These are phyloP conservation scores for Polypedilum pembai DNA, from an alignment of 1,140 invertebrate genomes.

Conservation along the genomic window DNA sequence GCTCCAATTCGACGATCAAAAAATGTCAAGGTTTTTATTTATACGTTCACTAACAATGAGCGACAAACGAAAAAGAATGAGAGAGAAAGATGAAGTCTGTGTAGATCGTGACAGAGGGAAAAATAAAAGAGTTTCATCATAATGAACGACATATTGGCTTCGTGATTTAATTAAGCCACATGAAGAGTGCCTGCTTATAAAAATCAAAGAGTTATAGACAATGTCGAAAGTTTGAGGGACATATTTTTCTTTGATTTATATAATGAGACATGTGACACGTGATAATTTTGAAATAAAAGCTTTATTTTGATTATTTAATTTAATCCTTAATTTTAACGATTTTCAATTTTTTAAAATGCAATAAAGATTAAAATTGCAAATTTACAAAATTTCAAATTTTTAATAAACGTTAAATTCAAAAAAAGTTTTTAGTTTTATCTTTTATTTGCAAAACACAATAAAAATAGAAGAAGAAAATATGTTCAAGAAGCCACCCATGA, in stretches of 20 bases:
- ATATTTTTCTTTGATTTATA: neutral
- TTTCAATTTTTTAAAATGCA: too few relatives aligned
- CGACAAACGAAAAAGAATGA: neutral
- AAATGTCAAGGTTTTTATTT: constrained; percentile 19
- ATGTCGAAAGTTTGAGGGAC: neutral
- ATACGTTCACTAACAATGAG: neutral
- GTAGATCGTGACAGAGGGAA: neutral
- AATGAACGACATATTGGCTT: neutral
- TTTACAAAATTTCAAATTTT: too few relatives aligned
- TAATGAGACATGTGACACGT: neutral
- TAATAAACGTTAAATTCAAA: too few relatives aligned
- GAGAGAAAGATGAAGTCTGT: neutral
- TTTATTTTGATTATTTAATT: too few relatives aligned
- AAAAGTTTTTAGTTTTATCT: too few relatives aligned
- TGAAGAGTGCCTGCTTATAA: neutral
- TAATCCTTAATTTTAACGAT: too few relatives aligned
- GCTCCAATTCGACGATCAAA: constrained; percentile 8
- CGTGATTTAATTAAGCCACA: constrained; percentile 4
- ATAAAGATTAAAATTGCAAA: too few relatives aligned
- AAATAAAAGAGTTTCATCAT: neutral
- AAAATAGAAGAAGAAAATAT: too few relatives aligned
- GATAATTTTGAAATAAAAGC: too few relatives aligned
- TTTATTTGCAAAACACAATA: too few relatives aligned
- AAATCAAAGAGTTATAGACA: too few relatives aligned
- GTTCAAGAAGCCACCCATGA: too few relatives aligned